Percentiles rank a stretch among this genome's conserved stretches.
These are phyloP conservation scores for Drosophila asahinai DNA, from an alignment of 1,140 invertebrate genomes.

Conservation along the genomic window DNA sequence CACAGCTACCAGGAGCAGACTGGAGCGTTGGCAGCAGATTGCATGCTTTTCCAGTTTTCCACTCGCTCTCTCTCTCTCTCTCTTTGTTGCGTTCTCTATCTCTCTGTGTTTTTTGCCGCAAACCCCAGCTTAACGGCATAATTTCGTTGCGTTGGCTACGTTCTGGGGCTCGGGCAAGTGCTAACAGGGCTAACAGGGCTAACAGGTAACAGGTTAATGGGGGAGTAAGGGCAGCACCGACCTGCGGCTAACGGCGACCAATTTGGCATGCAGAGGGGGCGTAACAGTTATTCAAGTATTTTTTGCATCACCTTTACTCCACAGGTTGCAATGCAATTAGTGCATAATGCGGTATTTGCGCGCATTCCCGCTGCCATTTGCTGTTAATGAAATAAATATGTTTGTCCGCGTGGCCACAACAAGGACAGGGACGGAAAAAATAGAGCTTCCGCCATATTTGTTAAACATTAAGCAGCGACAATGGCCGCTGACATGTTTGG, in stretches of 20 bases:
- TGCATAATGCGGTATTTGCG: conserved; percentile 53
- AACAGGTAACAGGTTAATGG: conserved; percentile 15
- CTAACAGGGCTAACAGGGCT: conserved; percentile 22
- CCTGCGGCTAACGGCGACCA: conserved; percentile 28
- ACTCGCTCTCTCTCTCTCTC: not conserved
- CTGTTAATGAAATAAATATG: conserved; percentile 72
- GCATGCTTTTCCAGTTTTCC: conserved; percentile 29
- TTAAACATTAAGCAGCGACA: conserved; percentile 42
- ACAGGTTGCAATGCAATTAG: conserved; percentile 79
- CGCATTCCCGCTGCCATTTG: conserved; percentile 56
- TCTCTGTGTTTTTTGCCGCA: not conserved
- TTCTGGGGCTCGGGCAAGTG: conserved; percentile 38
- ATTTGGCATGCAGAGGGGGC: conserved; percentile 30
- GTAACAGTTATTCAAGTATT: conserved; percentile 16
- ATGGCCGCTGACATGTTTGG: conserved; percentile 14
- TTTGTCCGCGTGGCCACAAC: conserved; percentile 27
- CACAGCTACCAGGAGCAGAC: conserved; percentile 58
- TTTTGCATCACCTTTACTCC: conserved; percentile 49
- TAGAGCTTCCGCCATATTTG: conserved; percentile 30
- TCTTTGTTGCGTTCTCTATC: too few species aligned
- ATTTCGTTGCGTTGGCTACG: conserved; percentile 34
- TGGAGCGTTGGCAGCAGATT: conserved; percentile 43
- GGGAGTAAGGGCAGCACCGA: conserved; percentile 3
- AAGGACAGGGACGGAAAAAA: not conserved
- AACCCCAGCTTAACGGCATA: conserved; percentile 32